Evolutionary conservation across 2,888 invertebrate species (phyloP).

Genomic region (Epistrophella euchroma): DNA sequence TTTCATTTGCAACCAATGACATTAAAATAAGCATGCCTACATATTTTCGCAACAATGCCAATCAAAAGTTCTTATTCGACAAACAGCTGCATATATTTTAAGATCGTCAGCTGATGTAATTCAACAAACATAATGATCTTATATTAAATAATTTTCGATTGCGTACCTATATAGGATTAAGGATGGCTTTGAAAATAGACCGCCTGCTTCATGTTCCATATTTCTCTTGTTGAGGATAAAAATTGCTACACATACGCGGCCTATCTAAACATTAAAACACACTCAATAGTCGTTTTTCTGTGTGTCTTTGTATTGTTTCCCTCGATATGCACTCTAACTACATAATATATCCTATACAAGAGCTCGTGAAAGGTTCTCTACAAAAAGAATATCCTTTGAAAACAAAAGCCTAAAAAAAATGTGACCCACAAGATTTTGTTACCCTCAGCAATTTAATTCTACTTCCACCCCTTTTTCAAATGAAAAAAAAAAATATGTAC

Average conservation of each 20-base stretch:
- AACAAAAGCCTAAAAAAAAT: background rate
- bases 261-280: background rate
- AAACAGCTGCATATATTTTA: background rate
- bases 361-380: background rate
- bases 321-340: background rate
- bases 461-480: background rate
- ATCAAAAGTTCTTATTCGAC: background rate
- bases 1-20: background rate
- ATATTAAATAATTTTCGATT: constrained; percentile 1
- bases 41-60: background rate
- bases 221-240: background rate
- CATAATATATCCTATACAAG: background rate
- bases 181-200: constrained; percentile 6
- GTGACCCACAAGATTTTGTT: constrained; percentile 4
- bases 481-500: background rate
- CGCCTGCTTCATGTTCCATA: background rate
- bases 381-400: background rate
- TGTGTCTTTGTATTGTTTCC: background rate
- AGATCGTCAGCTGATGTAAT: background rate
- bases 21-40: background rate
- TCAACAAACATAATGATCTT: background rate
- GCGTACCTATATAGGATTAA: background rate
- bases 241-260: background rate
- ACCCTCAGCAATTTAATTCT: background rate
- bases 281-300: background rate